Base-by-base conservation (phyloP, 2,113 vertebrate genomes). In the Brachionichthys hirsutus region DNA sequence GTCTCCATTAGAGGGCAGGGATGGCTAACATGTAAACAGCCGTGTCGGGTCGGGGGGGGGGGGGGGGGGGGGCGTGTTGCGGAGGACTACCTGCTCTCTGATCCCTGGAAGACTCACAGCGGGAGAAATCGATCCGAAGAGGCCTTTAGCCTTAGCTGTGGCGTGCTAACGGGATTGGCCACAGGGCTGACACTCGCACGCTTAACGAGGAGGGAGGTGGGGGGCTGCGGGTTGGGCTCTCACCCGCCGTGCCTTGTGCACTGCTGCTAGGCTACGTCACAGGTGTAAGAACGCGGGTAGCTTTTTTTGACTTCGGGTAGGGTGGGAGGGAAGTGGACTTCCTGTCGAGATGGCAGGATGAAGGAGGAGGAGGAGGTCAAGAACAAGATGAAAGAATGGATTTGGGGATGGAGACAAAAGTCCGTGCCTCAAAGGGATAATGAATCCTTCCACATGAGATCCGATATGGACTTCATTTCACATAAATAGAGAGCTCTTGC, bases 181-280 rank as follows among this genome's bases (percentile, higher is more conserved):
- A 65, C 75, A 69, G 82, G 75, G 70, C 70, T 73, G 77, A 78
- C 72, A 76, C 68, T 45, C 58, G 84, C 77, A 80, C 65, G 75
- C 81, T 86, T 77, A 55, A 54, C 34, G 54, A 24, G 73, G 58
- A 55, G 24, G 24, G 22, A n/a, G 11, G 58, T 34, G 18, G 16
- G 62, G 19, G 19, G 60, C 52, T 20, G 45, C 7, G 2, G 14
- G 54, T 62, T 54, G 18, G 51, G 47, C 55, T 67, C 62, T 65
- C 74, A 84, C 81, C 80, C 57, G 62, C 60, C n/a, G 55, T 77
- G 78, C 69, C 62, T 48, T 51, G 58, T 84, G 73, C 75, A 71
- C 78, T 19, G 75, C 84, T 85, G 86, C 78, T 82, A 84, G 77
- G 82, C 83, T 77, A 83, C 78, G 78, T 90, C 88, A 90, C 82